These are phyloP conservation scores for Drosophila santomea DNA, from an alignment of 1,140 invertebrate species.

Conservation along the genomic window DNA sequence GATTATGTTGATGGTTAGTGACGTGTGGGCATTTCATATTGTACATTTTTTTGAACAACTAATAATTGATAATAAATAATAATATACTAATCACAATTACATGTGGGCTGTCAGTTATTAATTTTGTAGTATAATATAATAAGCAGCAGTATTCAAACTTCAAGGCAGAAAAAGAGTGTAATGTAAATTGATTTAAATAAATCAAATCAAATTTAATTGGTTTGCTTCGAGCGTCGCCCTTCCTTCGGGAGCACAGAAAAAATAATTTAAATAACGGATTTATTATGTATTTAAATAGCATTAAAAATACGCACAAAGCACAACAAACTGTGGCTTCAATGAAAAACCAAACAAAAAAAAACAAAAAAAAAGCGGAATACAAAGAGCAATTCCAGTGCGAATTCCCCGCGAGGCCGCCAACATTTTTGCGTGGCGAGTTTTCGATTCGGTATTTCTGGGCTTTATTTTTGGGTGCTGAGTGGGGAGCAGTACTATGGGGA, in stretches of 20 bases:
- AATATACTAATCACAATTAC: no score
- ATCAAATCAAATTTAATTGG: neutral
- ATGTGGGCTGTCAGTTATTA: no score
- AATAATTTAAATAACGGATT: constrained; percentile 30
- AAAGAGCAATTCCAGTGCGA: constrained; percentile 11
- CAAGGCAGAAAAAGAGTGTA: no score
- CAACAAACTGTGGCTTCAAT: neutral
- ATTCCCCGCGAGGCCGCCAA: constrained; percentile 12
- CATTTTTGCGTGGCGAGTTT: constrained; percentile 15
- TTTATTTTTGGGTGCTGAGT: constrained; percentile 1
- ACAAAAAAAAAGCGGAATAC: constrained; percentile 1
- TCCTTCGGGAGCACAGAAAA: neutral
- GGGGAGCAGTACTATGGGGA: neutral
- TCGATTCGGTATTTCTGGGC: neutral
- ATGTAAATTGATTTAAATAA: neutral
- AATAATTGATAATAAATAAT: no score
- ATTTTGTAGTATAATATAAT: no score
- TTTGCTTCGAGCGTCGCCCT: neutral
- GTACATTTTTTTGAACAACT: no score
- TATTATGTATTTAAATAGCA: constrained; percentile 64
- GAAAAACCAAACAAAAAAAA: neutral
- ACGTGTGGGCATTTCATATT: no score
- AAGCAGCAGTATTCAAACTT: no score
- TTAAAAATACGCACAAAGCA: constrained; percentile 31
- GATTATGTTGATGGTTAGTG: no score